phyloP scores from a whole-genome alignment of 1,140 invertebrate genomes.

The Brachionus asplanchnoidis region DNA sequence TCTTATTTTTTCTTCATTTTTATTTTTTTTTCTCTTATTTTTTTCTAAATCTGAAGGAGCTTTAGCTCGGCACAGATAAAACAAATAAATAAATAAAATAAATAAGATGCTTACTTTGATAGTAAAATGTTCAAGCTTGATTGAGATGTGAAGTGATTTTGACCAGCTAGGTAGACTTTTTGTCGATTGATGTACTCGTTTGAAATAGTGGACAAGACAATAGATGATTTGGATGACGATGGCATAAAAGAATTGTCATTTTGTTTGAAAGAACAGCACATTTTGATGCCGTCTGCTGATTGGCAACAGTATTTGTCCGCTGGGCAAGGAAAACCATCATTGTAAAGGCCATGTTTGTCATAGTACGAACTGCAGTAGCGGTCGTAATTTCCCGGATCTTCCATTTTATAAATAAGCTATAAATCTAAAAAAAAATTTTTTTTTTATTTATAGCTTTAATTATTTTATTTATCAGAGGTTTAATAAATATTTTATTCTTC shows the following conservation, averaged over 20 bases:
- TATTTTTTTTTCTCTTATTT: too few species aligned
- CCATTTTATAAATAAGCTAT: neutral
- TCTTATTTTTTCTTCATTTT: too few species aligned
- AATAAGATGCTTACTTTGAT: slow-evolving; percentile 15
- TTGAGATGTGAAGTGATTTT: slow-evolving; percentile 8
- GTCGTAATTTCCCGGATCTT: neutral
- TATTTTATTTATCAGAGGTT: too few species aligned
- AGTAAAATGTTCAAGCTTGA: neutral
- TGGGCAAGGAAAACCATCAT: slow-evolving; percentile 40
- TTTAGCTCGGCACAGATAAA: too few species aligned
- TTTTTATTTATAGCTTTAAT: too few species aligned
- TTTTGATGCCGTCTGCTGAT: slow-evolving; percentile 9
- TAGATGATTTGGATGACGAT: neutral
- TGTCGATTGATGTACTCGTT: neutral
- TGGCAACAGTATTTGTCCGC: slow-evolving; percentile 32
- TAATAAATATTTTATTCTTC: too few species aligned
- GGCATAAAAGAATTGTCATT: neutral
- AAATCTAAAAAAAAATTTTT: neutral
- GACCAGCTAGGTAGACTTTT: neutral
- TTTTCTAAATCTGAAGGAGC: too few species aligned
- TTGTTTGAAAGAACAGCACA: slow-evolving; percentile 25
- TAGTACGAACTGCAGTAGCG: slow-evolving; percentile 41
- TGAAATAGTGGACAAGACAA: neutral
- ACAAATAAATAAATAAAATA: too few species aligned
- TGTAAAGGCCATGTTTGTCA: slow-evolving; percentile 39